phyloP scores from a whole-genome alignment of 2,113 vertebrate species.

The Zapornia atra region DNA sequence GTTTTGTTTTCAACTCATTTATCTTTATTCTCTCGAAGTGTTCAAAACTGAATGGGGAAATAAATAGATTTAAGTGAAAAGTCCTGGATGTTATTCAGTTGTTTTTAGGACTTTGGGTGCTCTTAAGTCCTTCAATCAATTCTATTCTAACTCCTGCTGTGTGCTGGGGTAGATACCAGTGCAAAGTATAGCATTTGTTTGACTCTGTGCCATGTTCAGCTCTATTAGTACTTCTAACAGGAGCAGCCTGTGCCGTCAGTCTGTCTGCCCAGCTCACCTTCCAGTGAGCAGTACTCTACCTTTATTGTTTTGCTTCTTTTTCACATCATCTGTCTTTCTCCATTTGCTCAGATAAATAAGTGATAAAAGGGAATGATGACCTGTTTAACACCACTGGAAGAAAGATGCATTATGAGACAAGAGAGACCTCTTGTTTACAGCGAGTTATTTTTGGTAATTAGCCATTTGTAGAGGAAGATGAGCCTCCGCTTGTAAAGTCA shows the following conservation, averaged over 20 bases:
- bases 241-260: neutral
- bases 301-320: conserved; percentile 12
- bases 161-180: neutral
- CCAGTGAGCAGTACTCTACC: neutral
- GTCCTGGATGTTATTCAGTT: neutral
- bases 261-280: neutral
- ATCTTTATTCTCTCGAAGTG: neutral
- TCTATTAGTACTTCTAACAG: neutral
- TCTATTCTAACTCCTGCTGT: neutral
- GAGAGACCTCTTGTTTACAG: conserved; percentile 62
- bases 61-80: neutral
- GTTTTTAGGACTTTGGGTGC: neutral
- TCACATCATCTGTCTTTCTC: conserved; percentile 26
- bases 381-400: conserved; percentile 54
- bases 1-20: neutral
- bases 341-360: conserved; percentile 46
- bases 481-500: conserved; percentile 49
- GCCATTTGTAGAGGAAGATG: conserved; percentile 60
- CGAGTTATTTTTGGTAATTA: conserved; percentile 68
- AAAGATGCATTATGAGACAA: conserved; percentile 55
- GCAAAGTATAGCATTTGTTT: neutral
- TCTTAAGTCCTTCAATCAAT: neutral
- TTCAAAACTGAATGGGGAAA: neutral
- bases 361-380: conserved; percentile 52
- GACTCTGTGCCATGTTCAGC: neutral